Evolutionary conservation across 2,113 vertebrate genomes (phyloP).

Genomic region (Marmota monax): DNA sequence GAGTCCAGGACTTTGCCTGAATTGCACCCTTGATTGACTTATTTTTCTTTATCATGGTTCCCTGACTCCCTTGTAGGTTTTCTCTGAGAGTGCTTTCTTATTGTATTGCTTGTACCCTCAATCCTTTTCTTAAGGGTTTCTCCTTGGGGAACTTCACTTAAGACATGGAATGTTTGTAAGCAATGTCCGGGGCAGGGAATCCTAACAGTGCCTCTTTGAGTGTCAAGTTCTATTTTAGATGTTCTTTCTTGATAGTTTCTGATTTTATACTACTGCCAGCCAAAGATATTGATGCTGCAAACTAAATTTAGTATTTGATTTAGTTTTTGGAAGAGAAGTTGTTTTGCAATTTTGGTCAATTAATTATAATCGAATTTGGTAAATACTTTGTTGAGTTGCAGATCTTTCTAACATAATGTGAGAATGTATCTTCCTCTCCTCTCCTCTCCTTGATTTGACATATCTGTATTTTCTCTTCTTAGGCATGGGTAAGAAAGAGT

Average conservation of each 20-base stretch:
- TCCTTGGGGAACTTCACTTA: neutral
- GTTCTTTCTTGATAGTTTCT: neutral
- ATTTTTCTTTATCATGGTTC: neutral
- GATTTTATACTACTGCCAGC: neutral
- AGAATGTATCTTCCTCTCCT: conserved; percentile 27
- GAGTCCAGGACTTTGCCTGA: neutral
- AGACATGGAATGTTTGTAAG: conserved; percentile 17
- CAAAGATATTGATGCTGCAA: neutral
- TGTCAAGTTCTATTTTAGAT: neutral
- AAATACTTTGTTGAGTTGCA: neutral
- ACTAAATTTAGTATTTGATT: conserved; percentile 23
- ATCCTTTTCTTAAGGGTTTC: neutral
- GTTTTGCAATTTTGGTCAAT: conserved; percentile 14
- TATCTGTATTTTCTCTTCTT: neutral
- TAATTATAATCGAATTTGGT: conserved; percentile 46
- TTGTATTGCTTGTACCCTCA: neutral
- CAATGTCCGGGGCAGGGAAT: neutral
- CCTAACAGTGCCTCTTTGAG: neutral
- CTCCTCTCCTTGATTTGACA: neutral
- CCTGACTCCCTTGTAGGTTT: neutral
- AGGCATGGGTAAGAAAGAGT: conserved; percentile 36
- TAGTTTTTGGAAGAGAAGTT: neutral
- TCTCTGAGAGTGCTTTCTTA: neutral
- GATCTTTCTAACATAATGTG: conserved; percentile 9
- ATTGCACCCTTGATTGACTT: neutral